Percentiles rank a stretch among this genome's conserved stretches.
Evolutionary conservation across 2,888 invertebrate species (phyloP).

Genomic region (Rhagium mordax): DNA sequence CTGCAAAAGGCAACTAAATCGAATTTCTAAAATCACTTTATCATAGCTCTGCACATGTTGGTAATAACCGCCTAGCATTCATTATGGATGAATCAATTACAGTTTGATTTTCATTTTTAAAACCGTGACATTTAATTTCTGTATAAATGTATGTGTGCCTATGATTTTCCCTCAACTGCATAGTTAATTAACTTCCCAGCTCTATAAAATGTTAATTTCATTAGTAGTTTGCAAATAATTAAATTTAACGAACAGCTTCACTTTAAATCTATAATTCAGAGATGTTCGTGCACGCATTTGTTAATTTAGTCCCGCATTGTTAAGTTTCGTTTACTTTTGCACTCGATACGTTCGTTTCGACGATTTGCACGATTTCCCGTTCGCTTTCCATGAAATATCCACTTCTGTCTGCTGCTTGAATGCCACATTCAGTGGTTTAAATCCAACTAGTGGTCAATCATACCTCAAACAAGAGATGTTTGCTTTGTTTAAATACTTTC

Average conservation of each 20-base stretch:
- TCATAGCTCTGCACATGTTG: not conserved
- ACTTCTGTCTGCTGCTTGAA: not conserved
- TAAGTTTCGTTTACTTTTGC: constrained; percentile 13
- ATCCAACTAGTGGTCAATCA: constrained; percentile 7
- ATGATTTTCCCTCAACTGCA: not conserved
- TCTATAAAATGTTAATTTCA: not conserved
- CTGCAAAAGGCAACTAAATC: not conserved
- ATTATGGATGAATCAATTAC: not conserved
- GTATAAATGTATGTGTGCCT: not conserved
- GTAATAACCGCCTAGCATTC: not conserved
- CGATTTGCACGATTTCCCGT: constrained; percentile 5
- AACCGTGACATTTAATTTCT: not conserved
- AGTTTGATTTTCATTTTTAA: not conserved
- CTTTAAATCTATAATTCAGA: constrained; percentile 4
- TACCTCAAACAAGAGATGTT: constrained; percentile 12
- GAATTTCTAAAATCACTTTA: not conserved
- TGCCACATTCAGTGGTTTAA: constrained; percentile 6
- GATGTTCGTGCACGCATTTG: constrained; percentile 13
- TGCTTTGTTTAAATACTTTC: constrained; percentile 17
- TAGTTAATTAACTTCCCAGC: not conserved
- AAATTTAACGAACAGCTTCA: not conserved
- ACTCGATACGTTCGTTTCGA: constrained; percentile 10
- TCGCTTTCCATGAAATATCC: not conserved
- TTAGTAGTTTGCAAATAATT: not conserved
- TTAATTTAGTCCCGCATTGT: constrained; percentile 18